These are phyloP conservation scores for Electrona antarctica DNA, from an alignment of 2,113 vertebrate species.

Conservation along the genomic window DNA sequence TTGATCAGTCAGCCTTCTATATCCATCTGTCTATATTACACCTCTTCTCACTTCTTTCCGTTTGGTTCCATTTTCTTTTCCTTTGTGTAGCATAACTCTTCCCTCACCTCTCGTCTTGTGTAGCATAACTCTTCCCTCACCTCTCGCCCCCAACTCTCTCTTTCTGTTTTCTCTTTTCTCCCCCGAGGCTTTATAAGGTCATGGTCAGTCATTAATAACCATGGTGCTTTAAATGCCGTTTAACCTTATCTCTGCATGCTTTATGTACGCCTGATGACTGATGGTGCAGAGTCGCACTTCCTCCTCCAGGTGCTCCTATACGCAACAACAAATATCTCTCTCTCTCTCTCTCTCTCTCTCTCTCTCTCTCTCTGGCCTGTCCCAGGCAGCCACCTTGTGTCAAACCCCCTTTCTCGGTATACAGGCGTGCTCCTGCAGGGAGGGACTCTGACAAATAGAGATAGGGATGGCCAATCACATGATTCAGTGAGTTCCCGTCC, in stretches of 20 bases:
- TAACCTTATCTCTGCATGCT: slow-evolving; percentile 72
- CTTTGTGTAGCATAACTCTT: no score
- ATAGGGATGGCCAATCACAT: slow-evolving; percentile 61
- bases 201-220: slow-evolving; percentile 74
- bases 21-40: slow-evolving; percentile 51
- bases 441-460: slow-evolving; percentile 62
- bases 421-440: slow-evolving; percentile 36
- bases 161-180: not conserved
- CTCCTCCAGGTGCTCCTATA: slow-evolving; percentile 36
- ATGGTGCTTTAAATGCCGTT: slow-evolving; percentile 76
- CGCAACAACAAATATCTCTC: slow-evolving; percentile 33
- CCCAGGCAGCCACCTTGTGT: slow-evolving; percentile 52
- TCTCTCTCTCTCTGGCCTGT: slow-evolving; percentile 27
- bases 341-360: not conserved
- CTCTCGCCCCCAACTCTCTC: not conserved
- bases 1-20: slow-evolving; percentile 45
- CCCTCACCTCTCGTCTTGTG: not conserved
- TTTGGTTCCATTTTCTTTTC: not conserved
- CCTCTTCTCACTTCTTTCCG: slow-evolving; percentile 10
- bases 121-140: no score
- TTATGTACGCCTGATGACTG: slow-evolving; percentile 66
- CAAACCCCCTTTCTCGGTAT: slow-evolving; percentile 38
- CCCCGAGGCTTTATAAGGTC: slow-evolving; percentile 59
- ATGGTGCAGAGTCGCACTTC: slow-evolving; percentile 46
- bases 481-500: slow-evolving; percentile 49